Evolutionary conservation across 2,797 vertebrate genomes (phyloP), one percentile per base, ranked within the genome.

Genomic region (Eulemur mongoz): DNA sequence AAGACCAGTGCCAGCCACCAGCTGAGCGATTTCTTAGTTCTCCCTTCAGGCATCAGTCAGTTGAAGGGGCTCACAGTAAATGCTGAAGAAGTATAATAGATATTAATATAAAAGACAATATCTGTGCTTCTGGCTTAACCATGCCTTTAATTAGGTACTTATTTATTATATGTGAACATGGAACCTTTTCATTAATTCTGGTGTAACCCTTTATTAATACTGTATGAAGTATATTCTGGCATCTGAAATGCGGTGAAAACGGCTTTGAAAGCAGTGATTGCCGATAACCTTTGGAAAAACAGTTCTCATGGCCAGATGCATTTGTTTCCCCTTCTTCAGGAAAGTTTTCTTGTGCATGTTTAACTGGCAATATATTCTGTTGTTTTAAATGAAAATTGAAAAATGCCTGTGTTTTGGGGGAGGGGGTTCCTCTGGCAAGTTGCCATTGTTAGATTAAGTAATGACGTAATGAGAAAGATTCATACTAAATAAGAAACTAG

Each of bases 1-100:
- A 98, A 98, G 99, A 97, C 98, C 98, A 98, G 98, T 98, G 98
- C 99, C 98, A 99, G 98, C 98, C 99, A 99, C 99, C 99, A 99
- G 99, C 99, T 99, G 99, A 99, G 98, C 97, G 94, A 98, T 99
- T 99, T 98, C 98, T 99, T 98, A 98, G 98, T 97, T 96, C 94
- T 98, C 96, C 98, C 98, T 99, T 98, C 98, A 98, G 98, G 98
- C 98, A 98, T 98, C 98, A 98, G 97, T 98, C 98, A 98, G 98
- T 97, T 98, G 98, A 99, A 98, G 99, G 98, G 98, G 97, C 96
- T 98, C 98, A 98, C 98, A 98, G 98, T 98, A 98, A 98, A 98
- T 96, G 97, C 98, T 98, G 94, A 98, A 98, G 98, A 98, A 98
- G 97, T 97, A 98, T 98, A 99, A 98, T 98, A 97, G 98, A 98